Base-by-base conservation (phyloP, 2,113 vertebrate species). In the Dunckerocampus dactyliophorus region DNA sequence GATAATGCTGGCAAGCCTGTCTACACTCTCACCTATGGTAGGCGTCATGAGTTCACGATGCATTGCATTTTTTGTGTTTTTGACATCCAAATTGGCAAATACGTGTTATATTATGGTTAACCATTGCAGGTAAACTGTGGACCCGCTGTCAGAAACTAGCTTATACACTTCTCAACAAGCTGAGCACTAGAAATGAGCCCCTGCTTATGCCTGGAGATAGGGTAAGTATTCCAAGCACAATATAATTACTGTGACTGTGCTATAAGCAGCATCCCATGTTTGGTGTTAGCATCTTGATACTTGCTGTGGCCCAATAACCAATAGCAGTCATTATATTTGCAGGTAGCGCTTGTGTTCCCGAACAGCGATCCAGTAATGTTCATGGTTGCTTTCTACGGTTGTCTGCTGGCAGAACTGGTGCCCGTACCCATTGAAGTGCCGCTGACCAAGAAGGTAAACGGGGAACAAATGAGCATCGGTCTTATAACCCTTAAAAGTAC, bases 351-450 rank as follows among this genome's bases (percentile, higher is more conserved):
- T 0, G 95, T 98, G 54, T 97, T 96, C 83, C 96, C 96, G 2
- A 98, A 98, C 73, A 98, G 92, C 5, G 95, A 98, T 75, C 96
- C 96, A 0, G 94, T 95, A 72, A 95, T 93, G 93, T 98, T 98
- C 84, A 95, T 97, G 92, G 95, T 98, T 81, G 96, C 95, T 0
- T 98, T 98, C 87, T 98, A 98, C 12, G 94, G 95, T 65, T 98
- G 95, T 82, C 93, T 98, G 17, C 87, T 98, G 81, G 95, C 94
- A 1, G 94, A 95, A 80, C 87, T 98, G 76, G 93, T 98, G 66
- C 96, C 95, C 47, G 95, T 98, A 60, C 96, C 96, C 52, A 94
- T 98, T 54, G 96, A 98, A 87, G 96, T 98, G 70, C 96, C 96
- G 0, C 88, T 98, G 14, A 97, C 95, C 13, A 90, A 93, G 83